These are phyloP conservation scores for Actinopyga echinites DNA, from an alignment of 53 echinoderm and acorn worm species.

Conservation along the genomic window DNA sequence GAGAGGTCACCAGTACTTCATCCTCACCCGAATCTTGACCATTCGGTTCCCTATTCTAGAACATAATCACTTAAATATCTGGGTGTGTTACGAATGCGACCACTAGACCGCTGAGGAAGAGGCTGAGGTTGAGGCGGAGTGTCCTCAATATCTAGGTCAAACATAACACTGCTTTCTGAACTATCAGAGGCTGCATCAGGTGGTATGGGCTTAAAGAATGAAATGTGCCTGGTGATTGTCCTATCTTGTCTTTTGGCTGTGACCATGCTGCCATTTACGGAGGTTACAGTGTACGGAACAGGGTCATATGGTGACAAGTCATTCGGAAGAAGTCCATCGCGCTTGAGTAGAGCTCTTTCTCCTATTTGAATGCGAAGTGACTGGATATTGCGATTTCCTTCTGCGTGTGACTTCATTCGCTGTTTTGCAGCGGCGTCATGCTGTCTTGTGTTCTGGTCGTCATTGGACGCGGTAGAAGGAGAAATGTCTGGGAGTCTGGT, in stretches of 20 bases:
- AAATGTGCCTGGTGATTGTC: not conserved
- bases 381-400: not conserved
- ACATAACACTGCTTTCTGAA: no score
- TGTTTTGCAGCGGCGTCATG: slow-evolving; percentile 14
- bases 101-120: no score
- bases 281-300: slow-evolving; percentile 49
- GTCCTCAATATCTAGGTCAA: no score
- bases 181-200: no score
- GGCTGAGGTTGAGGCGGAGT: no score
- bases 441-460: not conserved
- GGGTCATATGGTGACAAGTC: slow-evolving; percentile 56
- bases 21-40: slow-evolving; percentile 1
- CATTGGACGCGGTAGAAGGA: not conserved
- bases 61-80: not conserved
- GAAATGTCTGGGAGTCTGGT: not conserved
- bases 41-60: not conserved
- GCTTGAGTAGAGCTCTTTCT: slow-evolving; percentile 50
- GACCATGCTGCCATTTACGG: slow-evolving; percentile 39
- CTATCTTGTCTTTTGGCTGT: slow-evolving; percentile 25
- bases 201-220: not conserved
- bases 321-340: slow-evolving; percentile 50
- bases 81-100: not conserved
- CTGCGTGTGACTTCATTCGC: slow-evolving; percentile 52
- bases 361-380: slow-evolving; percentile 25
- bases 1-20: slow-evolving; percentile 3